Evolutionary conservation across 2,797 vertebrate species (phyloP).

Genomic region (Sebastes umbrosus): DNA sequence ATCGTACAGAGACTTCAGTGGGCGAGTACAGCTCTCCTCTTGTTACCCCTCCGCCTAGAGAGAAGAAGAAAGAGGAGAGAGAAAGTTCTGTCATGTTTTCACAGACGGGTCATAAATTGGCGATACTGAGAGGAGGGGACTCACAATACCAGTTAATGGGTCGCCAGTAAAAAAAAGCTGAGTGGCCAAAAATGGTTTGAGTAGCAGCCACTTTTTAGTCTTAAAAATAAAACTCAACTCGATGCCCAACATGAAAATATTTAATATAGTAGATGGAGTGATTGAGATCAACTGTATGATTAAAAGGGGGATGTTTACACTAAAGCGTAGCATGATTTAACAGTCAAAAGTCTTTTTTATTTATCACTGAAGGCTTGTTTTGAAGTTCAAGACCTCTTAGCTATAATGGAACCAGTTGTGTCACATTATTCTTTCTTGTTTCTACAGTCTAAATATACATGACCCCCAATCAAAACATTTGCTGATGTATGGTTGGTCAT

Average conservation of each 20-base stretch:
- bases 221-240: constrained; percentile 14
- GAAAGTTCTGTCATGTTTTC: constrained; percentile 65
- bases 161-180: constrained; percentile 29
- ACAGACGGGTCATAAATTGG: constrained; percentile 69
- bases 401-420: constrained; percentile 22
- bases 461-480: constrained; percentile 19
- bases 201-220: constrained; percentile 8
- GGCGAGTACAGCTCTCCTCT: constrained; percentile 21
- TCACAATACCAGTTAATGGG: constrained; percentile 59
- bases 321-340: not conserved
- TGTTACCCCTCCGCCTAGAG: constrained; percentile 40
- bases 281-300: constrained; percentile 13
- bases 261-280: constrained; percentile 16
- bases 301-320: constrained; percentile 34
- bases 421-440: constrained; percentile 30
- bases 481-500: not conserved
- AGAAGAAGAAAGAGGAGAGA: constrained; percentile 11
- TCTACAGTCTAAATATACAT: constrained; percentile 31
- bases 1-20: constrained; percentile 58
- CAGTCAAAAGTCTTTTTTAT: constrained; percentile 20
- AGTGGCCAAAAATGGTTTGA: constrained; percentile 45
- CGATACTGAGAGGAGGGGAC: constrained; percentile 39
- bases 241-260: constrained; percentile 9
- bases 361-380: constrained; percentile 29
- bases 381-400: constrained; percentile 28